Evolutionary conservation across 2,113 vertebrate species (phyloP).

Genomic region (Nycticryphes semicollaris): DNA sequence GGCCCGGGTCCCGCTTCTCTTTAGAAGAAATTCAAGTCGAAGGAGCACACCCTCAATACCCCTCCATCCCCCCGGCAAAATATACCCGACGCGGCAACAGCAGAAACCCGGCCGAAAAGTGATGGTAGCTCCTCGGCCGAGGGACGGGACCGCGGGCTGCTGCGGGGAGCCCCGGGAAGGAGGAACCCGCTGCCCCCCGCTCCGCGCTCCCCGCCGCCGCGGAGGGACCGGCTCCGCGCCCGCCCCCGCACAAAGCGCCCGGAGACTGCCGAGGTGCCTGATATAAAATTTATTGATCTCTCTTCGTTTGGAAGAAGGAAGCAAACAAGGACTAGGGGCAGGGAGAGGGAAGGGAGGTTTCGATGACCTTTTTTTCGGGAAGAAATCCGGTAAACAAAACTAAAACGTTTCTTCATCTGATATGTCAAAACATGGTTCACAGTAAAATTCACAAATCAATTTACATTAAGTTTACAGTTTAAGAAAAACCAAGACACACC

Average conservation of each 20-base stretch:
- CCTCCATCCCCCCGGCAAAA: background rate
- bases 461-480: slow-evolving; percentile 83
- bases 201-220: background rate
- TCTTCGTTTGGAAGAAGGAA: background rate
- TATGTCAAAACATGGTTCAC: slow-evolving; percentile 84
- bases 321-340: background rate
- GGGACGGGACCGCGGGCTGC: too few relatives aligned
- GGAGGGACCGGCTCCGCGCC: background rate
- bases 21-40: background rate
- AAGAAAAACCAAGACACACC: slow-evolving; percentile 66
- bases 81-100: accelerated
- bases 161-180: background rate
- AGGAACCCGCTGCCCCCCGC: background rate
- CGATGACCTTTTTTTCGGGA: background rate
- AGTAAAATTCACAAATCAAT: slow-evolving; percentile 81
- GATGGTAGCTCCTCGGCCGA: accelerated
- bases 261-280: slow-evolving; percentile 25
- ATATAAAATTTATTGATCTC: slow-evolving; percentile 76
- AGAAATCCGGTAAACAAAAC: slow-evolving; percentile 68
- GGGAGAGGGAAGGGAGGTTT: background rate
- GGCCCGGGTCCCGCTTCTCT: accelerated
- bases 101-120: background rate
- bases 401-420: slow-evolving; percentile 72
- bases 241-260: slow-evolving; percentile 14
- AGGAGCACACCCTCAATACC: accelerated